phyloP scores from a whole-genome alignment of 1,140 invertebrate species.

The Nebria ingens region DNA sequence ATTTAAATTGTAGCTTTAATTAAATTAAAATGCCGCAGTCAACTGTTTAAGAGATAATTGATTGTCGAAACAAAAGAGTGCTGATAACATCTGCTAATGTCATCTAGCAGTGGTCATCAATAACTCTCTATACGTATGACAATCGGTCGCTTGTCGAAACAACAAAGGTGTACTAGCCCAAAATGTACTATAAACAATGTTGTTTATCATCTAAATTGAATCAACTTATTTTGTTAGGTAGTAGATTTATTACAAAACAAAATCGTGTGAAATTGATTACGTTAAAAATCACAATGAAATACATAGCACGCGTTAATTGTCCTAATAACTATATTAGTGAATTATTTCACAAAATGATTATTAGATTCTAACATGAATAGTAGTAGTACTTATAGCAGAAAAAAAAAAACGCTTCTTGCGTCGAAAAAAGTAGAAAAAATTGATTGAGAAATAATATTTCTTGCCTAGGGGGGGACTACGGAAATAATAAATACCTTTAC shows the following conservation, averaged over 20 bases:
- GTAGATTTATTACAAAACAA: neutral
- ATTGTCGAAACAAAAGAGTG: conserved; percentile 31
- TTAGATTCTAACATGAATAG: no score
- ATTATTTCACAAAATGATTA: no score
- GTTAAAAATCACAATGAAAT: neutral
- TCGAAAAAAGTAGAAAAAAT: no score
- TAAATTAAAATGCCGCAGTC: conserved; percentile 30
- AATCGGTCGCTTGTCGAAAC: conserved; percentile 10
- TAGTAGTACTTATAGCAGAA: no score
- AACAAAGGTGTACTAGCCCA: conserved; percentile 18
- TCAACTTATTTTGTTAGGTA: no score
- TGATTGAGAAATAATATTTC: no score
- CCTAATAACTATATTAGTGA: neutral
- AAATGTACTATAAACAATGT: neutral
- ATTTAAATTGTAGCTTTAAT: conserved; percentile 19
- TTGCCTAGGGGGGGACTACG: no score
- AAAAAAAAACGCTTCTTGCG: no score
- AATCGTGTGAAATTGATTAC: neutral
- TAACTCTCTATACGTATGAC: conserved; percentile 27
- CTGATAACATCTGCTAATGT: conserved; percentile 24
- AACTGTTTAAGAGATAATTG: conserved; percentile 26
- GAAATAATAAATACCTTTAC: no score
- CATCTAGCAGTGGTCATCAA: conserved; percentile 23
- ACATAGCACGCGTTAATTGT: neutral
- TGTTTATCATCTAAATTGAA: neutral